Evolutionary conservation across 2,113 vertebrate genomes (phyloP).

Genomic region (Bombycilla garrulus): DNA sequence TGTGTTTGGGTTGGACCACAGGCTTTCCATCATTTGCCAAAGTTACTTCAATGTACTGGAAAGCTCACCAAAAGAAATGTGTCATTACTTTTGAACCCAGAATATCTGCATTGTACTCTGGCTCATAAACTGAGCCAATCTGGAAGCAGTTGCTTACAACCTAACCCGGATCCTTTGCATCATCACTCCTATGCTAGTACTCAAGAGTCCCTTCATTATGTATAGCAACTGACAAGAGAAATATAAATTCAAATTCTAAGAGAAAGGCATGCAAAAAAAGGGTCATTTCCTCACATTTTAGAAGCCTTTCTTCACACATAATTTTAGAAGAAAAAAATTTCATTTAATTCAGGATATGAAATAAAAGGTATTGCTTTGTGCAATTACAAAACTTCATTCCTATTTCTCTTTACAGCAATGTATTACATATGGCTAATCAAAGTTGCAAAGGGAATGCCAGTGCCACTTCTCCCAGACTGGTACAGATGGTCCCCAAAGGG

Average conservation of each 20-base stretch:
- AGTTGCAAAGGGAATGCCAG: not conserved
- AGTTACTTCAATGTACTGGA: slow-evolving; percentile 7
- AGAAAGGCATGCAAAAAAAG: not conserved
- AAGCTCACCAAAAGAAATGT: not conserved
- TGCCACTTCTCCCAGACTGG: not conserved
- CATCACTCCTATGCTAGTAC: not conserved
- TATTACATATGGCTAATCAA: not conserved
- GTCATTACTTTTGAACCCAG: not conserved
- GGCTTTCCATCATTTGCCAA: slow-evolving; percentile 3
- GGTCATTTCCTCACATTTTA: not conserved
- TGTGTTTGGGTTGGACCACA: slow-evolving; percentile 49
- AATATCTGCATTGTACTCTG: not conserved
- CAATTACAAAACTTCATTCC: not conserved
- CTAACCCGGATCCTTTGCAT: not conserved
- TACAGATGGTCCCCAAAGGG: not conserved
- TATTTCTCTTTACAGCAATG: not conserved
- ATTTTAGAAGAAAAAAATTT: not conserved
- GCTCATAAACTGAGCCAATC: not conserved
- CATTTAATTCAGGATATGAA: not conserved
- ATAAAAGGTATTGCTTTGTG: not conserved
- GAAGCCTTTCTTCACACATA: not conserved
- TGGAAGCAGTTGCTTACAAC: not conserved
- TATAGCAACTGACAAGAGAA: not conserved
- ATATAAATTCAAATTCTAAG: not conserved
- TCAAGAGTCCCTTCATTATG: not conserved